phyloP scores from a whole-genome alignment of 2,797 vertebrate species.

The Buphagus erythrorhynchus region DNA sequence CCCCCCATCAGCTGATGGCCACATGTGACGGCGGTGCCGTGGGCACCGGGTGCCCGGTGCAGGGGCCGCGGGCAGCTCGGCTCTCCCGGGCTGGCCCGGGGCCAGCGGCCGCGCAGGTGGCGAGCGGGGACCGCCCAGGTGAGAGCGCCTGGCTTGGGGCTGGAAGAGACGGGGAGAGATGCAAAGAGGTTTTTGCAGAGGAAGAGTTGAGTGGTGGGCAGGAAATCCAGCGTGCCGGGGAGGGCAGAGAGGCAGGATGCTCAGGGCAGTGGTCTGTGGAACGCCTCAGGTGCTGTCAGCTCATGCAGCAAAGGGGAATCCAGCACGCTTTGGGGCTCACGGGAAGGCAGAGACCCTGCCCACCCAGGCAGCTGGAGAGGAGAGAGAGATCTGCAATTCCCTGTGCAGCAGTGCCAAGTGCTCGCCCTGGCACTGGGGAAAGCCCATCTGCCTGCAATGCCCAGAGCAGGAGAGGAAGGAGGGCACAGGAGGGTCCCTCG shows the following conservation, averaged over 20 bases:
- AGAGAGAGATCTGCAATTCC: neutral
- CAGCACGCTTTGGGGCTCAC: fast-evolving
- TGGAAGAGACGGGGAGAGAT: neutral
- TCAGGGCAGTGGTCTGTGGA: fast-evolving
- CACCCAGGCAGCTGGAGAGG: neutral
- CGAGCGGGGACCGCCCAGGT: neutral
- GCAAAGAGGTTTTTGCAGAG: fast-evolving
- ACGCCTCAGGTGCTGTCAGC: fast-evolving
- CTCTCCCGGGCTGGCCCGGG: conserved; percentile 11
- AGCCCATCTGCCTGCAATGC: neutral
- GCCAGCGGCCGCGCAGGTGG: conserved; percentile 7
- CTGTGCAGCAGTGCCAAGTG: neutral
- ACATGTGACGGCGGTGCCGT: conserved; percentile 70
- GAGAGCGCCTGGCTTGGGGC: fast-evolving
- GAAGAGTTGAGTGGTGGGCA: fast-evolving
- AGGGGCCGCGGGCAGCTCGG: neutral
- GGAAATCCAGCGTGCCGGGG: fast-evolving
- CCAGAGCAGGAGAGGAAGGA: neutral
- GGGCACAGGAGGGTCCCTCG: fast-evolving
- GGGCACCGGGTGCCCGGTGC: neutral
- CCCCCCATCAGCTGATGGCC: conserved; percentile 87
- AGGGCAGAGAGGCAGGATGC: neutral
- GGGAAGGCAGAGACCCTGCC: neutral
- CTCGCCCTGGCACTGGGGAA: neutral
- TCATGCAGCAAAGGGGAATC: neutral